Conservation (phyloP, 1,140 invertebrate species). For the Battus philenor region DNA sequence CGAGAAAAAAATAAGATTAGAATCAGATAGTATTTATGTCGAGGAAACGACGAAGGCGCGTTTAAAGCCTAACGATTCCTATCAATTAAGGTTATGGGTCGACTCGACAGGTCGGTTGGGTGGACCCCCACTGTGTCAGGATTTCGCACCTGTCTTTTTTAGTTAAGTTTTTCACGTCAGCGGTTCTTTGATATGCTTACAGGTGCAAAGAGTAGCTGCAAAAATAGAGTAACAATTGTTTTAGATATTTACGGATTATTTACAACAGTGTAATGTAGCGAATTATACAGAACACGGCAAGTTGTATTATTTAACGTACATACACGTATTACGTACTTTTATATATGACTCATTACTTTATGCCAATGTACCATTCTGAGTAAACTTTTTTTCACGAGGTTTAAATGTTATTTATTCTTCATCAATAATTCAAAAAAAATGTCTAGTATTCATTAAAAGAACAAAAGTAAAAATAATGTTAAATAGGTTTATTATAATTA, state of each 20-base stretch:
- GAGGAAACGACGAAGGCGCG: constrained; percentile 56
- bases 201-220: constrained; percentile 41
- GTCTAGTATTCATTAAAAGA: no score
- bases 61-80: constrained; percentile 73
- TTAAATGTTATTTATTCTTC: no score
- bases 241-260: constrained; percentile 12
- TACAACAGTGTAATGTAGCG: no score
- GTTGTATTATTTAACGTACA: no score
- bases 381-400: no score
- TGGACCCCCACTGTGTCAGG: constrained; percentile 61
- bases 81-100: constrained; percentile 73
- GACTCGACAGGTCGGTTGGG: constrained; percentile 45
- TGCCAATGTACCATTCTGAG: no score
- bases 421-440: no score
- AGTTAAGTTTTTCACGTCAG: constrained; percentile 53
- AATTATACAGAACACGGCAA: no score
- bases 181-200: constrained; percentile 54
- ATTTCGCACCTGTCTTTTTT: constrained; percentile 71
- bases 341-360: no score
- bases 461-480: no score
- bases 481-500: constrained; percentile 1
- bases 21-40: constrained; percentile 67
- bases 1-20: constrained; percentile 61
- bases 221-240: constrained; percentile 25
- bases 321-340: no score